Percentiles rank a stretch among this genome's conserved stretches.
Evolutionary conservation across 2,797 vertebrate genomes (phyloP).

Genomic region (Oreochromis mossambicus): DNA sequence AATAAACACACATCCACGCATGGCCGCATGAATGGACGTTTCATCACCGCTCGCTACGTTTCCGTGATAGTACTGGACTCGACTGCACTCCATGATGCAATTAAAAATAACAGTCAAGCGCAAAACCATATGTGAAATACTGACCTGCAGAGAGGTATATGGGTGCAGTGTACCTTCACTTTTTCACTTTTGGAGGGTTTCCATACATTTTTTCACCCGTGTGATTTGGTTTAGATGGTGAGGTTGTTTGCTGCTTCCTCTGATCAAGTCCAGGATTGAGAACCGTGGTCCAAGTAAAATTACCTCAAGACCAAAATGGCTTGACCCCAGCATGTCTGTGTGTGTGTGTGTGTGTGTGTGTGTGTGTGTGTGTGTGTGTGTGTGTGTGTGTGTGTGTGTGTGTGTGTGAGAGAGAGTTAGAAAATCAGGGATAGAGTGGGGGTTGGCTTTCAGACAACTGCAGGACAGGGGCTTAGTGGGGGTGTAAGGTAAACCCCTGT

Average conservation of each 20-base stretch:
- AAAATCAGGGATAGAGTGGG: neutral
- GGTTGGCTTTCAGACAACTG: slow-evolving; percentile 27
- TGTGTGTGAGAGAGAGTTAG: neutral
- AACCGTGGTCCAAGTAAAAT: slow-evolving; percentile 22
- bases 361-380: neutral
- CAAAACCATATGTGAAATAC: slow-evolving; percentile 29
- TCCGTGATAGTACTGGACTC: slow-evolving; percentile 46
- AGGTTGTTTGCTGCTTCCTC: slow-evolving; percentile 15
- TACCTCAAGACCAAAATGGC: slow-evolving; percentile 32
- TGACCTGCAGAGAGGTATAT: slow-evolving; percentile 6
- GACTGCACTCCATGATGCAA: slow-evolving; percentile 59
- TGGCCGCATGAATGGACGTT: slow-evolving; percentile 66
- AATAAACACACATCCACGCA: slow-evolving; percentile 63
- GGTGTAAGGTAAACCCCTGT: slow-evolving; percentile 44
- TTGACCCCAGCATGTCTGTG: neutral
- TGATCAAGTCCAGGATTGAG: slow-evolving; percentile 33
- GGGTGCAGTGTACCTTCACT: neutral
- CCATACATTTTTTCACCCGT: neutral
- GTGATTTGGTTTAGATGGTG: slow-evolving; percentile 20
- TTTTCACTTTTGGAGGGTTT: neutral
- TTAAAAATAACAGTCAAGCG: slow-evolving; percentile 41
- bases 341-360: neutral
- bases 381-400: neutral
- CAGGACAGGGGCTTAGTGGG: slow-evolving; percentile 37
- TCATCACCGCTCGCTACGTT: slow-evolving; percentile 55